These are phyloP conservation scores for Branchellion lobata DNA, from an alignment of 2,888 invertebrate species.

Conservation along the genomic window DNA sequence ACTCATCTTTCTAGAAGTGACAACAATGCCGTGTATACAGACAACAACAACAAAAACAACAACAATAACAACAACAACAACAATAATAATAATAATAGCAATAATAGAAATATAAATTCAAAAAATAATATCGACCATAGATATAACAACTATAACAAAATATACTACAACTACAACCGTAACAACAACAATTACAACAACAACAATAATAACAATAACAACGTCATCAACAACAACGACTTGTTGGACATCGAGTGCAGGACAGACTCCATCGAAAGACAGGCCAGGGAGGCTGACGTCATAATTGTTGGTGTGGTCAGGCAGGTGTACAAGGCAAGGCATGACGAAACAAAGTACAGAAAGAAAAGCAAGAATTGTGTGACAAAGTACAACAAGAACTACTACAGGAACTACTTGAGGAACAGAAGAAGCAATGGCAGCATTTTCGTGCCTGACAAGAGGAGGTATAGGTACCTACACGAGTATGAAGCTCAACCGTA, in stretches of 20 bases:
- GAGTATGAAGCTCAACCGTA: too few species aligned
- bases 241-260: constrained; percentile 7
- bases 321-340: neutral
- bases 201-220: neutral
- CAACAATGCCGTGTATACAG: neutral
- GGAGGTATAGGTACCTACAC: neutral
- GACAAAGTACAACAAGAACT: neutral
- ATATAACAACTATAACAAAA: too few species aligned
- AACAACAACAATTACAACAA: neutral
- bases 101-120: too few species aligned
- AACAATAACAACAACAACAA: neutral
- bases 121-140: too few species aligned
- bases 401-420: neutral
- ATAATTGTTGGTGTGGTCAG: constrained; percentile 15
- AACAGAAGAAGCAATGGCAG: constrained; percentile 3
- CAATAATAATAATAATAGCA: too few species aligned
- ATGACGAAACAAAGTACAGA: neutral
- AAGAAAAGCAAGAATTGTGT: neutral
- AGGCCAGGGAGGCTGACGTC: constrained; percentile 4
- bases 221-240: neutral
- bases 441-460: constrained; percentile 6
- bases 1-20: too few species aligned
- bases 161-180: neutral
- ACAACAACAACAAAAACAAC: neutral
- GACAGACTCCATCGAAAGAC: neutral